Percentiles rank a stretch among this genome's conserved stretches.
Evolutionary conservation across 2,888 invertebrate genomes (phyloP).

Genomic region (Apamea epomidion): DNA sequence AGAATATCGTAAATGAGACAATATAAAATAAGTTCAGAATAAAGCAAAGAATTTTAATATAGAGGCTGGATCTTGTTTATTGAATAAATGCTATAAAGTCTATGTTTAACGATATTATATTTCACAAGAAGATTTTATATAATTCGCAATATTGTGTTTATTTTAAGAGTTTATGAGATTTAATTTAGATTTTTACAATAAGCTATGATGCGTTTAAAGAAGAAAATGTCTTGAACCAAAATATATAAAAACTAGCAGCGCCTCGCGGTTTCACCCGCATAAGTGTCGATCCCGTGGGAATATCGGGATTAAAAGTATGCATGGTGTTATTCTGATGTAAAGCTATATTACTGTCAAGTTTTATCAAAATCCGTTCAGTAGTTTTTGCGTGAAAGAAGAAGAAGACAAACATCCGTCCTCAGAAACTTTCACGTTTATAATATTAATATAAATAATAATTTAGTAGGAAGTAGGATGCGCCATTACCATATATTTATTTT

Average conservation of each 20-base stretch:
- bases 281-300: background rate
- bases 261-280: background rate
- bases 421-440: background rate
- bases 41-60: constrained; percentile 29
- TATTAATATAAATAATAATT: background rate
- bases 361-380: background rate
- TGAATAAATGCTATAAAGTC: constrained; percentile 21
- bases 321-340: background rate
- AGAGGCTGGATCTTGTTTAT: constrained; percentile 10
- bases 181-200: constrained; percentile 13
- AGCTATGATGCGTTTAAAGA: background rate
- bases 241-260: background rate
- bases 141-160: constrained; percentile 15
- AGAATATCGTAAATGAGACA: constrained; percentile 1
- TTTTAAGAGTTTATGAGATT: constrained; percentile 10
- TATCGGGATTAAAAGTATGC: background rate
- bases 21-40: constrained; percentile 2
- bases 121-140: constrained; percentile 20
- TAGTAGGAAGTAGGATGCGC: no score
- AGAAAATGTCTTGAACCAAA: background rate
- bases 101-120: constrained; percentile 16
- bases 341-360: background rate
- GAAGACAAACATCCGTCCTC: no score
- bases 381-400: background rate
- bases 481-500: constrained; percentile 12